phyloP scores from a whole-genome alignment of 2,888 invertebrate species.

The Watsonalla binaria region DNA sequence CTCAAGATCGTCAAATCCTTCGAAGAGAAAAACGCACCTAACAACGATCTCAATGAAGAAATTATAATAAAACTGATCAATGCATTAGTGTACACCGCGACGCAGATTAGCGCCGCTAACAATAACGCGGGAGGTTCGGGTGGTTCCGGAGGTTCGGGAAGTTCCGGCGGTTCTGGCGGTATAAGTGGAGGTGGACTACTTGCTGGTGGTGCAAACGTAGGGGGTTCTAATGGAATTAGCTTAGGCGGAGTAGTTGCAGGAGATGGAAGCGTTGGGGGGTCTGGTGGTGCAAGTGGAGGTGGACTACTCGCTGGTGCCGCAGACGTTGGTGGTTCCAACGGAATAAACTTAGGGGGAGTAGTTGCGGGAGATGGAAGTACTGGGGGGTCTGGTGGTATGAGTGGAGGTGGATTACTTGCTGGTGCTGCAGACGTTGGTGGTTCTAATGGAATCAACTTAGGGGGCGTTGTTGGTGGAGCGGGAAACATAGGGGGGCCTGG shows the following conservation, averaged over 20 bases:
- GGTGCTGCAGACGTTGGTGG: not conserved
- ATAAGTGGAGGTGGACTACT: slow-evolving; percentile 6
- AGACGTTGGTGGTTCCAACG: not conserved
- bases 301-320: not conserved
- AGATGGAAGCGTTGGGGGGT: slow-evolving; percentile 13
- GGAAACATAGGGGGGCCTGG: slow-evolving; percentile 3
- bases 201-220: slow-evolving; percentile 11
- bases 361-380: not conserved
- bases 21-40: slow-evolving; percentile 7
- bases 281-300: not conserved
- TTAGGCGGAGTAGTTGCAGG: slow-evolving; percentile 12
- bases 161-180: slow-evolving; percentile 11
- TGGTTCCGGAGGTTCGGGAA: not conserved
- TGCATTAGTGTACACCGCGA: slow-evolving; percentile 49
- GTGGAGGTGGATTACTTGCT: not conserved
- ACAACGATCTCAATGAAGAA: slow-evolving; percentile 37
- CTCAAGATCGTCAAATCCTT: slow-evolving; percentile 9
- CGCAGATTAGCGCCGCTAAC: slow-evolving; percentile 31
- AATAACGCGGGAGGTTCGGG: slow-evolving; percentile 5
- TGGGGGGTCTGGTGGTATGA: not conserved
- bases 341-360: not conserved
- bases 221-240: slow-evolving; percentile 11
- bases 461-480: not conserved
- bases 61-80: slow-evolving; percentile 56
- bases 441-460: not conserved